These are phyloP conservation scores for Strigamia maritima DNA, from an alignment of 2,888 invertebrate genomes.

Conservation along the genomic window DNA sequence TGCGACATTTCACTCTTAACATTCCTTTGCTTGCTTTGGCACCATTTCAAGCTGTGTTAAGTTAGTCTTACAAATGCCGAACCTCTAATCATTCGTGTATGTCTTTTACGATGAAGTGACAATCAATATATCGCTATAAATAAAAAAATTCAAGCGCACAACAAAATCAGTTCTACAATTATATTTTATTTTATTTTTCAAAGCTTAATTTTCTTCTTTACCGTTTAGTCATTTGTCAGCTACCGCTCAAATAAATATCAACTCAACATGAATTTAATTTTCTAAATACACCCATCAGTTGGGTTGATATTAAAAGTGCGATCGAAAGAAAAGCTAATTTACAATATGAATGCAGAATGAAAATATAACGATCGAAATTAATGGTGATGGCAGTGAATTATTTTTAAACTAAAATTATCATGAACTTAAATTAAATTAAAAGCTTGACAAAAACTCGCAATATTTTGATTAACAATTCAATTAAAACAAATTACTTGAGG, in stretches of 20 bases:
- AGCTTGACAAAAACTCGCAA: background rate
- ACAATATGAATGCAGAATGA: conserved; percentile 10
- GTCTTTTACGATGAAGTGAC: too few species aligned
- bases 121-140: too few species aligned
- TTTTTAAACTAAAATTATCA: background rate
- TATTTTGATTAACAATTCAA: background rate
- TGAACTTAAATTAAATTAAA: background rate
- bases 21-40: too few species aligned
- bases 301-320: background rate
- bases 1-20: too few species aligned
- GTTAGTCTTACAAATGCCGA: too few species aligned
- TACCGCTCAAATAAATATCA: background rate
- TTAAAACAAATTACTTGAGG: background rate
- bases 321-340: background rate
- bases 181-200: background rate
- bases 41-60: too few species aligned
- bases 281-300: background rate
- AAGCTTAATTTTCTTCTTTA: conserved; percentile 4
- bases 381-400: conserved; percentile 1
- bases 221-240: conserved; percentile 7
- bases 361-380: background rate
- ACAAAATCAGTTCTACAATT: background rate
- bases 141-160: too few species aligned
- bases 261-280: background rate
- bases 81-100: too few species aligned